Percentiles rank a stretch among this genome's conserved stretches.
Evolutionary conservation across 2,113 vertebrate species (phyloP).

Genomic region (Oophaga pumilio): DNA sequence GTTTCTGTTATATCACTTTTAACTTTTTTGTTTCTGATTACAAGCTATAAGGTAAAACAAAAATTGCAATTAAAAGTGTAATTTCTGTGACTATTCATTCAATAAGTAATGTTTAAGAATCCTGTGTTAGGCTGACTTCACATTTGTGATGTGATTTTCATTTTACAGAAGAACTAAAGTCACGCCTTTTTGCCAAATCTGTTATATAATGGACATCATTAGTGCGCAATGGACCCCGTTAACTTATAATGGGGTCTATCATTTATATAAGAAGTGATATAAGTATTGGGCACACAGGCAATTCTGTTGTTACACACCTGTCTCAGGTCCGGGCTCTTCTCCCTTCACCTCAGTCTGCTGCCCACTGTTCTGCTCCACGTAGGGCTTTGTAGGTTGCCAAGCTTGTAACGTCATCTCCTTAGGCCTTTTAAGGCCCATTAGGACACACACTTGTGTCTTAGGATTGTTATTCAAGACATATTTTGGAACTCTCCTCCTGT

Average conservation of each 20-base stretch:
- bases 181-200: neutral
- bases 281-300: neutral
- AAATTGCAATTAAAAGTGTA: neutral
- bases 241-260: neutral
- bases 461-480: no score
- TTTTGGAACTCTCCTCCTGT: no score
- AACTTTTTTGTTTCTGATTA: slow-evolving; percentile 20
- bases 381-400: no score
- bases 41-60: neutral
- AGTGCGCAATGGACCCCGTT: neutral
- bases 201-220: neutral
- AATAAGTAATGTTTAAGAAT: neutral
- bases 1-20: neutral
- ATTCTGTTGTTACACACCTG: neutral
- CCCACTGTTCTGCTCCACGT: no score
- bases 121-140: neutral
- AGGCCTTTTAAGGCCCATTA: no score
- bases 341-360: no score
- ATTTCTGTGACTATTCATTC: neutral
- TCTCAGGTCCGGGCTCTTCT: no score
- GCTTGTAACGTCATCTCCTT: no score
- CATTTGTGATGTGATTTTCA: neutral
- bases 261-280: no score
- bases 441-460: no score
- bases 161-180: neutral